Conservation (phyloP, 37 sponge, comb jelly and placozoan species). For the Chondrosia reniformis region DNA sequence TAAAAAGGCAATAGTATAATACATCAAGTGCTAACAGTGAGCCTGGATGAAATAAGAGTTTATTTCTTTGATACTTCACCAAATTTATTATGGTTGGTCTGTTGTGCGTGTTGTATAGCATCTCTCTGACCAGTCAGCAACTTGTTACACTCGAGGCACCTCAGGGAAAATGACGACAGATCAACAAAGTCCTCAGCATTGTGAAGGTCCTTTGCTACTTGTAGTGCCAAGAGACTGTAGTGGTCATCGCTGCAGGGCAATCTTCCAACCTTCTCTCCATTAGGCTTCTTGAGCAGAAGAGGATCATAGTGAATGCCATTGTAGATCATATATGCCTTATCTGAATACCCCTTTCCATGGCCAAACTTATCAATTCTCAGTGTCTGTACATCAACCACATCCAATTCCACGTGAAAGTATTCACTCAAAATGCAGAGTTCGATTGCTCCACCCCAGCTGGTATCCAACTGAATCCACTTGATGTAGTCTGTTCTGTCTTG, state of each 20-base stretch:
- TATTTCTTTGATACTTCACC: slow-evolving; percentile 50
- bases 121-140: slow-evolving; percentile 55
- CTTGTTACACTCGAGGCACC: slow-evolving; percentile 60
- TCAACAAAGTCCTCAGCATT: slow-evolving; percentile 47
- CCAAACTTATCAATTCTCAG: slow-evolving; percentile 85
- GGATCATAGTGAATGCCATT: slow-evolving; percentile 86
- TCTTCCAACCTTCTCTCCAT: background rate
- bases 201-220: slow-evolving; percentile 52
- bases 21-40: too few species aligned
- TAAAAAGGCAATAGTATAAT: too few species aligned
- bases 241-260: slow-evolving; percentile 41
- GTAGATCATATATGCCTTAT: slow-evolving; percentile 53
- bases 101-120: slow-evolving; percentile 63
- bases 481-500: slow-evolving; percentile 30
- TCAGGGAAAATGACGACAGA: slow-evolving; percentile 55
- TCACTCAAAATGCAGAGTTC: slow-evolving; percentile 72
- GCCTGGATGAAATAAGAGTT: too few species aligned
- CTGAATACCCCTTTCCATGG: slow-evolving; percentile 25
- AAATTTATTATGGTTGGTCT: slow-evolving; percentile 79
- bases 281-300: slow-evolving; percentile 23
- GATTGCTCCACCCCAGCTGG: slow-evolving; percentile 57
- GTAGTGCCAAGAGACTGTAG: slow-evolving; percentile 33
- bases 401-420: slow-evolving; percentile 57
- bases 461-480: slow-evolving; percentile 60
- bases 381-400: slow-evolving; percentile 81